Evolutionary conservation across 2,113 vertebrate genomes (phyloP).

Genomic region (Mormoops blainvillei): DNA sequence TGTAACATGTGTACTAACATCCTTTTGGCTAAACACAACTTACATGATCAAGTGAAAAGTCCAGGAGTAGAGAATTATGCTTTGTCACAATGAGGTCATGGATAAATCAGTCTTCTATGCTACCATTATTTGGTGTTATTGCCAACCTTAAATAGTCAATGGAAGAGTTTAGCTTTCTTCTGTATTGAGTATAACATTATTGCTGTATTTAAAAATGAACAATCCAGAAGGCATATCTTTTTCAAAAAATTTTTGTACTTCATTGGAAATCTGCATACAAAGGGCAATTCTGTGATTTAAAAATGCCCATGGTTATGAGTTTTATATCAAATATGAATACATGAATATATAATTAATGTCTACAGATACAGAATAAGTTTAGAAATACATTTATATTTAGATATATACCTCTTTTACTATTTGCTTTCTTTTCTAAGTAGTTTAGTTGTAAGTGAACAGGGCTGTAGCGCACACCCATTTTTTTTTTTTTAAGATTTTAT

Average conservation of each 20-base stretch:
- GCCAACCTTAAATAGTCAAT: background rate
- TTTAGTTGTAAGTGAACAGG: constrained; percentile 15
- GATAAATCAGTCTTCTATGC: background rate
- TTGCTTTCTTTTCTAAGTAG: constrained; percentile 7
- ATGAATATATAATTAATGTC: background rate
- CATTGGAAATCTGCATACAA: constrained; percentile 20
- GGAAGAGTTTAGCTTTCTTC: background rate
- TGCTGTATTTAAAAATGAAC: constrained; percentile 1
- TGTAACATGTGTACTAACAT: background rate
- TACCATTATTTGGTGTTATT: background rate
- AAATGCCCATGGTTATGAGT: background rate
- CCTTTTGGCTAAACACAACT: background rate
- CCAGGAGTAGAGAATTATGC: background rate
- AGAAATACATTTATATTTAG: background rate
- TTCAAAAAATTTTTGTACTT: background rate
- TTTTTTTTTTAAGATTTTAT: no score
- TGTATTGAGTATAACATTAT: background rate
- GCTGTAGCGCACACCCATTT: background rate
- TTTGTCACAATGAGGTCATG: background rate
- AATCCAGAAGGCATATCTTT: background rate
- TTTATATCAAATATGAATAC: background rate
- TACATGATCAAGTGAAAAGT: background rate
- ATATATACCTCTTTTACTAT: background rate
- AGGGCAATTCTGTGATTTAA: background rate
- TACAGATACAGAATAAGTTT: background rate